Conservation (phyloP, 2,113 vertebrate genomes). For the Semnornis frantzii region DNA sequence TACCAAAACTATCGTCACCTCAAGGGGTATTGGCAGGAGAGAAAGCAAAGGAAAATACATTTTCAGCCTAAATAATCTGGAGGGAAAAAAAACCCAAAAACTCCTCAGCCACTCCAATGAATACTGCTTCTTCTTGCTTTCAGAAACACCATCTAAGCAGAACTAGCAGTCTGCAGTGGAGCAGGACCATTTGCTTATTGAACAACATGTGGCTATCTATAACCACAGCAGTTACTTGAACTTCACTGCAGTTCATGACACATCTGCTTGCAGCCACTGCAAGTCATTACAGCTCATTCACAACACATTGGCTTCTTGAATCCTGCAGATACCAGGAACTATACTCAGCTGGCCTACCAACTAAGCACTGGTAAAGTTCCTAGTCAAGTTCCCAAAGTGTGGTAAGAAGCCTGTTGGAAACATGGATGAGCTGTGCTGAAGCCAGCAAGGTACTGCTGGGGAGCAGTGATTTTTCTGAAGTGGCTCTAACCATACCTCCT, state of each 20-base stretch:
- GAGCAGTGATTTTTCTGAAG: not conserved
- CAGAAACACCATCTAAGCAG: not conserved
- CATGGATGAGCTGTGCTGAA: not conserved
- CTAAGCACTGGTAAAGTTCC: not conserved
- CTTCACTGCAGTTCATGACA: not conserved
- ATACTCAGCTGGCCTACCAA: not conserved
- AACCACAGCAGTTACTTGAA: not conserved
- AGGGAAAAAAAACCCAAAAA: accelerated
- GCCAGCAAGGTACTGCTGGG: not conserved
- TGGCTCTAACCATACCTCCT: not conserved
- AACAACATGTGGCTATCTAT: not conserved
- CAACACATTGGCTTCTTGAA: not conserved
- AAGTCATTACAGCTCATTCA: not conserved
- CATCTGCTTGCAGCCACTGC: not conserved
- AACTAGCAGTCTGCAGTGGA: not conserved
- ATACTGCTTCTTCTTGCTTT: not conserved
- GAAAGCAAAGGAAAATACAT: not conserved
- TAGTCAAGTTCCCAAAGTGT: not conserved
- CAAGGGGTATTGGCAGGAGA: not conserved
- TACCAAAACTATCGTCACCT: not conserved
- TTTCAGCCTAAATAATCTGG: not conserved
- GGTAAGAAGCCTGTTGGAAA: not conserved
- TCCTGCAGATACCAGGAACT: not conserved
- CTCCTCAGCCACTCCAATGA: not conserved
- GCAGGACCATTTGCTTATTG: not conserved